Percentiles rank a stretch among this genome's conserved stretches.
Evolutionary conservation across 2,113 vertebrate species (phyloP).

Genomic region (Chunga burmeisteri): DNA sequence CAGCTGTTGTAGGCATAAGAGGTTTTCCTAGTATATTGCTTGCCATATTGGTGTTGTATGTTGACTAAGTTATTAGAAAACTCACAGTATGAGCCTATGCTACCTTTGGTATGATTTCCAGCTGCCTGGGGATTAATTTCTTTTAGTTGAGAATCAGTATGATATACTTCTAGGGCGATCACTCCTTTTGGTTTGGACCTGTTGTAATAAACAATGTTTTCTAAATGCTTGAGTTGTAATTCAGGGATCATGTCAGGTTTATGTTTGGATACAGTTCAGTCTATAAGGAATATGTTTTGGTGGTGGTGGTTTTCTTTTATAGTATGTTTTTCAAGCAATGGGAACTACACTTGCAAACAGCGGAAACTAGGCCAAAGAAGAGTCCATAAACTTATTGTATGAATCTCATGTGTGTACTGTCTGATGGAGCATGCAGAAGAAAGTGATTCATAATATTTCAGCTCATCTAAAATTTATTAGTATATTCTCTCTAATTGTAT

Average conservation of each 20-base stretch:
- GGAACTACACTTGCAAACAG: neutral
- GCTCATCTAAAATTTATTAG: neutral
- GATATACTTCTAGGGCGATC: neutral
- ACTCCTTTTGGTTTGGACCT: neutral
- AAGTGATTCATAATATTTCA: neutral
- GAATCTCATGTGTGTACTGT: neutral
- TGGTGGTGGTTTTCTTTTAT: neutral
- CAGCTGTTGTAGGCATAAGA: fast-evolving
- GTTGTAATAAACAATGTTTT: neutral
- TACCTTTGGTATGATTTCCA: neutral
- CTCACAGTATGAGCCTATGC: fast-evolving
- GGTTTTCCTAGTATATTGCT: neutral
- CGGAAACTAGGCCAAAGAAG: neutral
- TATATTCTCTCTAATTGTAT: neutral
- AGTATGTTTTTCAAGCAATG: neutral
- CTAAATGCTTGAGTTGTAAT: neutral
- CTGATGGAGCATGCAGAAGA: neutral
- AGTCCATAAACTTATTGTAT: neutral
- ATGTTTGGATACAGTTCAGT: neutral
- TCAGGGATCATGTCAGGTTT: neutral
- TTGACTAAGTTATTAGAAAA: neutral
- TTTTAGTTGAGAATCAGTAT: neutral
- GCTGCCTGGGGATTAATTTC: neutral
- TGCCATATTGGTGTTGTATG: neutral
- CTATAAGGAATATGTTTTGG: neutral